Evolutionary conservation across 2,113 vertebrate genomes (phyloP).

Genomic region (Raja brachyura): DNA sequence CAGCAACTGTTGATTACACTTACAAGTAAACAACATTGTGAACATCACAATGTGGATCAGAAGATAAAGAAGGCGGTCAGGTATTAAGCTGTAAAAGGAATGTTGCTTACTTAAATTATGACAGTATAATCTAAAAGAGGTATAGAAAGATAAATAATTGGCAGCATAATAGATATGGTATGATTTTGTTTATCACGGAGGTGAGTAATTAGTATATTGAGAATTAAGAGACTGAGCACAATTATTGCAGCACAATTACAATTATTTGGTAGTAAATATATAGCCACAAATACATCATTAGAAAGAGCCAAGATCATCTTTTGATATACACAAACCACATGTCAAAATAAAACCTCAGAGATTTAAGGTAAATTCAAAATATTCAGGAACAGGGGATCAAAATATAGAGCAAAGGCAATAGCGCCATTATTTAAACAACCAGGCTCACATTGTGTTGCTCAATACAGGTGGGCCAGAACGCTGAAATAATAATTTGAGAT

Average conservation of each 20-base stretch:
- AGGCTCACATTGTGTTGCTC: not conserved
- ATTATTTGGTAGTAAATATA: not conserved
- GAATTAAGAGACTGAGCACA: not conserved
- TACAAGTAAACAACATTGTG: not conserved
- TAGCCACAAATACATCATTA: not conserved
- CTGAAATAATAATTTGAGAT: not conserved
- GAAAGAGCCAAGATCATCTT: not conserved
- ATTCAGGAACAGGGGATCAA: not conserved
- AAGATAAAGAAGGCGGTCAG: not conserved
- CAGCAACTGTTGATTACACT: not conserved
- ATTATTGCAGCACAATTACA: not conserved
- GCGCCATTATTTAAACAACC: not conserved
- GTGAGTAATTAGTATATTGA: not conserved
- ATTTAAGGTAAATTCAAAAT: not conserved
- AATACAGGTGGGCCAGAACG: not conserved
- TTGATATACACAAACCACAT: too few species aligned
- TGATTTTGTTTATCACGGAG: not conserved
- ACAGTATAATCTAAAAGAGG: too few species aligned
- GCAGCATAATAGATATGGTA: not conserved
- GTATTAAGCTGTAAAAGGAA: not conserved
- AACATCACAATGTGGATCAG: not conserved
- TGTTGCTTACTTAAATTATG: not conserved
- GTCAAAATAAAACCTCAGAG: not conserved
- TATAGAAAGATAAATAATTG: not conserved
- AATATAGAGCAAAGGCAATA: not conserved